Evolutionary conservation across 2,113 vertebrate genomes (phyloP).

Genomic region (Caracal caracal): DNA sequence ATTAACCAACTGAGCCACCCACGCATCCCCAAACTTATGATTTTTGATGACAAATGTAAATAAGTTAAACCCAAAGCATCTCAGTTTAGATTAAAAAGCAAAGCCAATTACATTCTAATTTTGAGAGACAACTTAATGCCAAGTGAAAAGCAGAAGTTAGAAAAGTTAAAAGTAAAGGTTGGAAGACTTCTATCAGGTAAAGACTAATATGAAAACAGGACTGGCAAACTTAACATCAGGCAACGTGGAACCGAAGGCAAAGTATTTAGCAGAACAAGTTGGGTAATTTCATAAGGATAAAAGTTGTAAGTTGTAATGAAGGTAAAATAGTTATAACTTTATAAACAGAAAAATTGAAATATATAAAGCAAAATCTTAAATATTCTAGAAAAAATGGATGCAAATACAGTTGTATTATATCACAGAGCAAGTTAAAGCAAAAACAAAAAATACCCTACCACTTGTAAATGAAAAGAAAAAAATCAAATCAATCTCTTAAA

Average conservation of each 20-base stretch:
- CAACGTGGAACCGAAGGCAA: neutral
- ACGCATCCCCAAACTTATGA: neutral
- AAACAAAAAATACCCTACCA: neutral
- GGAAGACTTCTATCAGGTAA: neutral
- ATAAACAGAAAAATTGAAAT: neutral
- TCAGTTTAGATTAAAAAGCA: slow-evolving; percentile 9
- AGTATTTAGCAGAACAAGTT: neutral
- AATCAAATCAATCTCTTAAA: neutral
- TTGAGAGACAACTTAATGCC: neutral
- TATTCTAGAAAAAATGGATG: neutral
- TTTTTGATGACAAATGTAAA: neutral
- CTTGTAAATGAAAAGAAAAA: neutral
- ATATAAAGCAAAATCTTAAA: neutral
- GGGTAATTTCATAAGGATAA: neutral
- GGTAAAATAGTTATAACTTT: neutral
- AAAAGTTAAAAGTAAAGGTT: neutral
- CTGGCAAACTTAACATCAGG: neutral
- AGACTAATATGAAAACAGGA: neutral
- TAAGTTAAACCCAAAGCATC: neutral
- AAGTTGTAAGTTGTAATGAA: neutral
- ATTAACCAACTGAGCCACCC: too few relatives aligned
- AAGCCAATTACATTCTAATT: neutral
- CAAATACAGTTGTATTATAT: neutral
- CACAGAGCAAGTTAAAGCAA: neutral
- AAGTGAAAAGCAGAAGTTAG: neutral